Evolutionary conservation across 2,113 vertebrate species (phyloP).

Genomic region (Axis porcinus): DNA sequence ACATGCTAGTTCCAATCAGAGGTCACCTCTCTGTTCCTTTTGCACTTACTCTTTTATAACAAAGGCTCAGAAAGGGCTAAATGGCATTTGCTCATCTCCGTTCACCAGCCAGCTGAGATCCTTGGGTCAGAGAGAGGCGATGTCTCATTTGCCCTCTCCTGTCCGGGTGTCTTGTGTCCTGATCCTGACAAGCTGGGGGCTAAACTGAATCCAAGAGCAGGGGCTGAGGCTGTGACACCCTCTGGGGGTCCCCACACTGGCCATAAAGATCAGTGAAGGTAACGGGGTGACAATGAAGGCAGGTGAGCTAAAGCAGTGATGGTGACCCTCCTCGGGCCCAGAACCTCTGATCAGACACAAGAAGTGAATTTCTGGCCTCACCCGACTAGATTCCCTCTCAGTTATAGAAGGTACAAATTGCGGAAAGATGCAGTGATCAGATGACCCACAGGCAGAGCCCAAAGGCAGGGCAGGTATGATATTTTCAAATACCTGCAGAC

Average conservation of each 20-base stretch:
- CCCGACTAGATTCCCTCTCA: neutral
- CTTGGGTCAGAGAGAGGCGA: neutral
- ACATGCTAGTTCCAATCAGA: neutral
- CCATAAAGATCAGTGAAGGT: neutral
- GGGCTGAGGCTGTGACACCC: neutral
- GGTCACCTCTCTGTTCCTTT: neutral
- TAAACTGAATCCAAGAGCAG: neutral
- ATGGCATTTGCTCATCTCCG: neutral
- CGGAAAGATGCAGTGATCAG: neutral
- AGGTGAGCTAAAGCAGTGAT: neutral
- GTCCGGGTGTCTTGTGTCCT: neutral
- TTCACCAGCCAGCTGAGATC: neutral
- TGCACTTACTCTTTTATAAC: neutral
- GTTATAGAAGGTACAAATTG: neutral
- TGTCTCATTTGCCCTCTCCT: neutral
- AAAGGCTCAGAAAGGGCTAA: neutral
- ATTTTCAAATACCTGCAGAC: neutral
- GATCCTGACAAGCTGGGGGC: neutral
- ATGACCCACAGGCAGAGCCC: neutral
- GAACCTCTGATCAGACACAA: neutral
- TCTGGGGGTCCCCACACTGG: neutral
- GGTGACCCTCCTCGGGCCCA: neutral
- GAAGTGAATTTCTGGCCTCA: neutral
- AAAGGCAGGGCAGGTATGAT: neutral
- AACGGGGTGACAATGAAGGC: neutral